phyloP scores from a whole-genome alignment of 2,113 vertebrate species.

The Zeus faber region DNA sequence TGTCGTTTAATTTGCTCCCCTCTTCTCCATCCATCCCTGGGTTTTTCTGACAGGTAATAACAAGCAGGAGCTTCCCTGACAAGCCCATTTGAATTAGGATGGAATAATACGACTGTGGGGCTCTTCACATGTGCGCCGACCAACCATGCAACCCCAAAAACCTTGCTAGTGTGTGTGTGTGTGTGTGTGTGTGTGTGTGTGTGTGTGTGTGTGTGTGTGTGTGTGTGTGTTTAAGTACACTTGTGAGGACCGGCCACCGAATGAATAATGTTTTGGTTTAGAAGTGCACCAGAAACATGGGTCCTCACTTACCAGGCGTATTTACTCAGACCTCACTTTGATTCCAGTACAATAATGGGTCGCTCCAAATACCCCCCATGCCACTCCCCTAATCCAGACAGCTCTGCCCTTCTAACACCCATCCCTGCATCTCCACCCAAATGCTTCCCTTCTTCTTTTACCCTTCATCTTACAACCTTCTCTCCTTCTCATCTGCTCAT shows the following conservation, averaged over 20 bases:
- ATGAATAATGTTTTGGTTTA: too few relatives aligned
- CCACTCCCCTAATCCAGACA: constrained; percentile 19
- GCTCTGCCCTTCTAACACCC: constrained; percentile 5
- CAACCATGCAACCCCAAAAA: constrained; percentile 40
- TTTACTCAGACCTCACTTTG: too few relatives aligned
- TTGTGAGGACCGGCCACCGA: too few relatives aligned
- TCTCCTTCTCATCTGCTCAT: constrained; percentile 15
- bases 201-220: background rate
- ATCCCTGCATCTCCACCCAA: constrained; percentile 12
- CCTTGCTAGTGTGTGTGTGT: background rate
- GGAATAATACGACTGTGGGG: constrained; percentile 67
- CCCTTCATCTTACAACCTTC: too few relatives aligned
- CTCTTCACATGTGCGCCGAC: constrained; percentile 55
- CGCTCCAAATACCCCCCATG: constrained; percentile 21
- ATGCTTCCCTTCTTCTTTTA: too few relatives aligned
- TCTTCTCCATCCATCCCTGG: constrained; percentile 50
- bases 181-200: background rate
- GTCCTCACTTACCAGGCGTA: too few relatives aligned
- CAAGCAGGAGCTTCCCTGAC: constrained; percentile 60
- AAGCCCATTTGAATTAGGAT: constrained; percentile 73
- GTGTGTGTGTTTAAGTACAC: too few relatives aligned
- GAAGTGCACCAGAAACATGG: too few relatives aligned
- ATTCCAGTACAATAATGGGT: background rate
- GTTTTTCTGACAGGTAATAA: constrained; percentile 71
- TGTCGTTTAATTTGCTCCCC: constrained; percentile 65